phyloP scores from a whole-genome alignment of 2,888 invertebrate species.

The Phragmatobia fuliginosa region DNA sequence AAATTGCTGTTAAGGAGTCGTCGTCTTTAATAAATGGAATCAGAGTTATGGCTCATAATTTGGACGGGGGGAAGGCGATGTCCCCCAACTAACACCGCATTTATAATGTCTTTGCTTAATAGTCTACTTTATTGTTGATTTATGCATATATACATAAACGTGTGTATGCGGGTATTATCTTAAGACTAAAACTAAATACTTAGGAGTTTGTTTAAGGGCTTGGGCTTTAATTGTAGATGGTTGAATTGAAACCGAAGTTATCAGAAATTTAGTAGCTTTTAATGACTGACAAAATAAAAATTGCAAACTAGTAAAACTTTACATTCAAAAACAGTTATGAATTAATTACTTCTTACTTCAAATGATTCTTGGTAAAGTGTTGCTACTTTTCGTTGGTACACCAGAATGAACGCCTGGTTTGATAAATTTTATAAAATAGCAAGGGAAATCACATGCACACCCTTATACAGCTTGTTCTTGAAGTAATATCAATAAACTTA shows the following conservation, averaged over 20 bases:
- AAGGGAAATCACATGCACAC: not conserved
- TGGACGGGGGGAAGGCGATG: slow-evolving; percentile 69
- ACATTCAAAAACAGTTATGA: not conserved
- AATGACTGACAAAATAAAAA: not conserved
- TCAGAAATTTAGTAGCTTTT: not conserved
- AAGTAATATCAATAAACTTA: slow-evolving; percentile 41
- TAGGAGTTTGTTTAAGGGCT: not conserved
- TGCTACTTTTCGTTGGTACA: not conserved
- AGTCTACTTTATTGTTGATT: slow-evolving; percentile 57
- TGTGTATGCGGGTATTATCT: slow-evolving; percentile 23
- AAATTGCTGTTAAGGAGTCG: slow-evolving; percentile 81
- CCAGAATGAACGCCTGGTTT: not conserved
- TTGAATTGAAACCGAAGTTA: not conserved
- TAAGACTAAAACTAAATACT: not conserved
- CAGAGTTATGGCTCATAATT: slow-evolving; percentile 83
- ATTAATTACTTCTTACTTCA: not conserved
- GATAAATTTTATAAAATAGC: not conserved
- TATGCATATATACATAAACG: slow-evolving; percentile 47
- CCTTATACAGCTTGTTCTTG: not conserved
- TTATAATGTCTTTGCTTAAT: slow-evolving; percentile 63
- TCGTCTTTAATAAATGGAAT: slow-evolving; percentile 80
- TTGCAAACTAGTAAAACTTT: not conserved
- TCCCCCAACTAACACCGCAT: slow-evolving; percentile 71
- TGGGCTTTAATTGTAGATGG: not conserved
- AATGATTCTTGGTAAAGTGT: not conserved